Evolutionary conservation across 2,113 vertebrate genomes (phyloP), one percentile per base, ranked within the genome.

Genomic region (Cyanoderma ruficeps): DNA sequence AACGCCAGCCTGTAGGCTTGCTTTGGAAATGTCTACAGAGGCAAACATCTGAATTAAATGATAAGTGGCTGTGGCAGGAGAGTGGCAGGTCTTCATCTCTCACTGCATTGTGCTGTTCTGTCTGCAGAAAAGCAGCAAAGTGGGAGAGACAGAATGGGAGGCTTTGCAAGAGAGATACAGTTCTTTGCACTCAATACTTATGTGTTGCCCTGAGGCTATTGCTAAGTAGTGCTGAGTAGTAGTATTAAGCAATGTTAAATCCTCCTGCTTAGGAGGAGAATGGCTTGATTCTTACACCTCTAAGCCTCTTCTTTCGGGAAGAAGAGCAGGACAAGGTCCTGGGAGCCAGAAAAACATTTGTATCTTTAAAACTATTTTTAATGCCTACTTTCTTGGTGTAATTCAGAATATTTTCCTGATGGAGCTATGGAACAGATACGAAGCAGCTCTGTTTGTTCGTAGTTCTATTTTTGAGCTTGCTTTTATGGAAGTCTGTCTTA

Each of bases 221-320:
- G 91, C 97, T 97, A 97, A 97, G 92, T 76, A 77, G 79, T 95
- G 97, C 94, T 85, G 97, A 98, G 95, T 67, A 89, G 89, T 87
- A 96, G 90, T 92, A 94, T 97, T 97, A 97, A 97, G 84, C 95
- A 96, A 88, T 77, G 91, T 93, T 97, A 97, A 97, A 95, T 97
- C 94, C 85, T 96, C 80, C 90, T 93, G 93, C 78, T 97, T 83
- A 35, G 64, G 74, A 31, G 72, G 70, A 97, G 94, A 96, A 95
- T 92, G 59, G 44, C 94, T 96, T 93, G 72, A 87, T 96, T 97
- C 89, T 97, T 95, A 76, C 30, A 87, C 77, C 71, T 88, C 78
- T 93, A 83, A 75, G 87, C 64, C 71, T 89, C 46, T 59, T 94
- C 76, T 88, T 97, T 92, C 49, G 42, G 79, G 86, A 96, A 94